Conservation (phyloP, 1,140 invertebrate genomes). For the Calosoma granatense region DNA sequence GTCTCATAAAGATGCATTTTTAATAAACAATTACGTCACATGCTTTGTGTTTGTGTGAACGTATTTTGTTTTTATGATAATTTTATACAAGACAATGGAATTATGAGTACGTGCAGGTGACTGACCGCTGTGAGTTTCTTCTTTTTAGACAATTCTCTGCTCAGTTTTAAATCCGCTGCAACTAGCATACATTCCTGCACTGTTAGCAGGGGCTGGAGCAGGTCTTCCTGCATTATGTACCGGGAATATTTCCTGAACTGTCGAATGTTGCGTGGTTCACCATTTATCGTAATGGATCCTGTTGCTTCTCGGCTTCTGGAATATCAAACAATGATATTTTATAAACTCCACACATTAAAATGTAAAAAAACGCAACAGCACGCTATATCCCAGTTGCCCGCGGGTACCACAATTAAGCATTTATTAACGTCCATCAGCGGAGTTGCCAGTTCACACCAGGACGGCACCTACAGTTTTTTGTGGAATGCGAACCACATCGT, state of each 20-base stretch:
- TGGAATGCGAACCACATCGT: background rate
- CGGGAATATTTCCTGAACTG: slow-evolving; percentile 78
- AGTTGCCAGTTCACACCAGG: too few species aligned
- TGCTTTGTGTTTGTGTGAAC: too few species aligned
- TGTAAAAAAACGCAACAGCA: background rate
- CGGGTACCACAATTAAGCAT: background rate
- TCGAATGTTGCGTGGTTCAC: slow-evolving; percentile 57
- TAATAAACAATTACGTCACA: too few species aligned
- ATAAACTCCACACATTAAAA: background rate
- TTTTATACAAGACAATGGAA: too few species aligned
- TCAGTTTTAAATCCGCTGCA: slow-evolving; percentile 80
- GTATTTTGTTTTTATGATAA: too few species aligned
- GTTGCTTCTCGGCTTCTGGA: slow-evolving; percentile 43
- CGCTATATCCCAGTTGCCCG: too few species aligned
- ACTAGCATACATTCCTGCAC: slow-evolving; percentile 78
- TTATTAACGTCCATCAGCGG: too few species aligned
- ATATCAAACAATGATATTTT: slow-evolving; percentile 5
- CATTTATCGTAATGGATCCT: slow-evolving; percentile 64
- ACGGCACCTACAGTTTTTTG: too few species aligned
- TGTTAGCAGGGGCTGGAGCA: slow-evolving; percentile 74
- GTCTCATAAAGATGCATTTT: too few species aligned
- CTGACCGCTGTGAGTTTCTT: slow-evolving; percentile 65
- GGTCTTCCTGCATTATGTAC: slow-evolving; percentile 93
- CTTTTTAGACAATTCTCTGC: slow-evolving; percentile 44
- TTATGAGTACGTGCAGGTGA: slow-evolving; percentile 15